Conservation (phyloP, 2,797 vertebrate species). For the Bucorvus abyssinicus region DNA sequence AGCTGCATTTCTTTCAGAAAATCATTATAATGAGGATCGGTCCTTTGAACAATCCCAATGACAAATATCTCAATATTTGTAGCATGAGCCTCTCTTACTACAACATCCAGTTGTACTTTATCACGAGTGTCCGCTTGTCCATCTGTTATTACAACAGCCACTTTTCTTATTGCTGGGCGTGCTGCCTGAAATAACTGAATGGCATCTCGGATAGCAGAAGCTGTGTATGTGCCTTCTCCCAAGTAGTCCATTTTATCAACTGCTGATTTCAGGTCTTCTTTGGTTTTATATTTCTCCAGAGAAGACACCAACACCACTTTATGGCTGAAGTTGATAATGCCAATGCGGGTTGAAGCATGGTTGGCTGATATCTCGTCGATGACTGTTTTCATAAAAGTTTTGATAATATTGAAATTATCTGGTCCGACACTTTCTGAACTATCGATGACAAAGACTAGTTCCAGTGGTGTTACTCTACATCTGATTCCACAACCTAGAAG, state of each 20-base stretch:
- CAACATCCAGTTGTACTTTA: slow-evolving; percentile 63
- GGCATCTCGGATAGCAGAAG: slow-evolving; percentile 80
- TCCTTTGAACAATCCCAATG: slow-evolving; percentile 80
- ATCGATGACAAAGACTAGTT: slow-evolving; percentile 89
- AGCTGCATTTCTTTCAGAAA: slow-evolving; percentile 83
- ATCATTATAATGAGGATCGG: slow-evolving; percentile 71
- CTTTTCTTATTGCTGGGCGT: slow-evolving; percentile 75
- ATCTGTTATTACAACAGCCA: slow-evolving; percentile 83
- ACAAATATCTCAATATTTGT: slow-evolving; percentile 80
- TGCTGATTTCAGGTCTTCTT: slow-evolving; percentile 72
- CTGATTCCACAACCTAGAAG: slow-evolving; percentile 82
- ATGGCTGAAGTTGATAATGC: slow-evolving; percentile 87
- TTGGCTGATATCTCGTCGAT: slow-evolving; percentile 76
- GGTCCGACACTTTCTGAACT: slow-evolving; percentile 89
- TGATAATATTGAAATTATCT: slow-evolving; percentile 84
- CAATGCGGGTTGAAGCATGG: slow-evolving; percentile 70
- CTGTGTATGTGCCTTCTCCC: slow-evolving; percentile 86
- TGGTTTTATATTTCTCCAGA: slow-evolving; percentile 75
- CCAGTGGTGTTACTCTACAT: slow-evolving; percentile 81
- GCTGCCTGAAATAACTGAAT: slow-evolving; percentile 74
- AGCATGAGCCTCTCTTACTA: slow-evolving; percentile 69
- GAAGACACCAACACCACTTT: slow-evolving; percentile 75
- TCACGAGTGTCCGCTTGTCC: slow-evolving; percentile 82
- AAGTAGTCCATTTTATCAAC: slow-evolving; percentile 83
- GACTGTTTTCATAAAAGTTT: slow-evolving; percentile 83